These are phyloP conservation scores for Lates calcarifer DNA, from an alignment of 2,113 vertebrate genomes.

Conservation along the genomic window DNA sequence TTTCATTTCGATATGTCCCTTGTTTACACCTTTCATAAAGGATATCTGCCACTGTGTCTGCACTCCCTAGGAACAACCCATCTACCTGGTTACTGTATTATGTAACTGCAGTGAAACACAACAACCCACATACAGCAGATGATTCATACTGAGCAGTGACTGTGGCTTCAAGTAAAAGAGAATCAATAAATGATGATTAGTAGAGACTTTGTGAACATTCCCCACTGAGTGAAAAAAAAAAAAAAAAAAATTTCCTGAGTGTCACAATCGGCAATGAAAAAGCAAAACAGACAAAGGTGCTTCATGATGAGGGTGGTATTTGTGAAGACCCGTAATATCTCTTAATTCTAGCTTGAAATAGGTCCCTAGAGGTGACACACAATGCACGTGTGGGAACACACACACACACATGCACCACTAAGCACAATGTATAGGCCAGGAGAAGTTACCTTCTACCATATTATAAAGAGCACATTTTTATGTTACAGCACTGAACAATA, in stretches of 20 bases:
- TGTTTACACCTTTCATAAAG: neutral
- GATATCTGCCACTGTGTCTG: constrained; percentile 7
- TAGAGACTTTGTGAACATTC: constrained; percentile 10
- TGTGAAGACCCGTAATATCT: neutral
- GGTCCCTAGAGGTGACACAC: constrained; percentile 6
- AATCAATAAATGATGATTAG: constrained; percentile 34
- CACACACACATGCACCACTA: neutral
- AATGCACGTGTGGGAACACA: too few relatives aligned
- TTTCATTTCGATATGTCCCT: neutral
- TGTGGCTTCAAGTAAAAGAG: constrained; percentile 25
- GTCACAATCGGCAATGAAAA: constrained; percentile 4
- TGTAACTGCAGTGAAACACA: constrained; percentile 48
- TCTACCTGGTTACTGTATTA: constrained; percentile 50
- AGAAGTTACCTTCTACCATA: neutral
- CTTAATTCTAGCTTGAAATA: neutral
- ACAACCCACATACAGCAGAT: constrained; percentile 8
- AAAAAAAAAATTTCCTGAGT: constrained; percentile 16
- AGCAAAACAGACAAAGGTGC: neutral
- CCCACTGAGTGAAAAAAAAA: constrained; percentile 30
- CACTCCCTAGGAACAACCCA: neutral
- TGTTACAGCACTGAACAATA: too few relatives aligned
- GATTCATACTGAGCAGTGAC: constrained; percentile 43
- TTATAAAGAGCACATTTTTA: neutral
- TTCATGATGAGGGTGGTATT: constrained; percentile 1
- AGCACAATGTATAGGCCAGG: neutral